phyloP scores from a whole-genome alignment of 2,113 vertebrate species.

The Sapajus apella region DNA sequence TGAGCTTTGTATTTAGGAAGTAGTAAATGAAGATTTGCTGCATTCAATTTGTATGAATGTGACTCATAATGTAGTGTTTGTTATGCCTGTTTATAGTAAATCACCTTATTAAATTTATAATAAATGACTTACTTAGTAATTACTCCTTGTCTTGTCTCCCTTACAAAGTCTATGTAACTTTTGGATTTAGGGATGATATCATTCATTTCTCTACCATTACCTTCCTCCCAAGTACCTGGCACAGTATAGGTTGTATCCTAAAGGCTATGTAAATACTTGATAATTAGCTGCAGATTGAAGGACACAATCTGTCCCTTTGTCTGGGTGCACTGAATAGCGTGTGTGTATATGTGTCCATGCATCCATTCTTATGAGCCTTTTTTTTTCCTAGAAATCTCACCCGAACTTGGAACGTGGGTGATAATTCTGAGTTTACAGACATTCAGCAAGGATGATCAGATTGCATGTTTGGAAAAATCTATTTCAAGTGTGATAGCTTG shows the following conservation, averaged over 20 bases:
- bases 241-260: not conserved
- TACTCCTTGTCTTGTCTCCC: not conserved
- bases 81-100: not conserved
- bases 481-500: conserved; percentile 79
- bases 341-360: not conserved
- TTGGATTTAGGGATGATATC: not conserved
- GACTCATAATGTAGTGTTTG: not conserved
- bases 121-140: not conserved
- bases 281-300: not conserved
- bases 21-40: not conserved
- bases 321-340: not conserved
- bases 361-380: not conserved
- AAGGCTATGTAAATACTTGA: not conserved
- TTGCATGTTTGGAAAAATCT: conserved; percentile 82
- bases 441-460: conserved; percentile 80
- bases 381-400: conserved; percentile 71
- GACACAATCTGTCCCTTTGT: not conserved
- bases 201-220: not conserved
- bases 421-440: conserved; percentile 83
- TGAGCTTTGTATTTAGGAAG: not conserved
- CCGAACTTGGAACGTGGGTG: conserved; percentile 44
- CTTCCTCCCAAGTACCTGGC: not conserved
- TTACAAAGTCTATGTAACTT: not conserved
- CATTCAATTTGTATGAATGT: not conserved
- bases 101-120: not conserved